Percentiles rank a stretch among this genome's conserved stretches.
phyloP scores from a whole-genome alignment of 1,140 invertebrate species.

The Rhopalosiphum maidis region DNA sequence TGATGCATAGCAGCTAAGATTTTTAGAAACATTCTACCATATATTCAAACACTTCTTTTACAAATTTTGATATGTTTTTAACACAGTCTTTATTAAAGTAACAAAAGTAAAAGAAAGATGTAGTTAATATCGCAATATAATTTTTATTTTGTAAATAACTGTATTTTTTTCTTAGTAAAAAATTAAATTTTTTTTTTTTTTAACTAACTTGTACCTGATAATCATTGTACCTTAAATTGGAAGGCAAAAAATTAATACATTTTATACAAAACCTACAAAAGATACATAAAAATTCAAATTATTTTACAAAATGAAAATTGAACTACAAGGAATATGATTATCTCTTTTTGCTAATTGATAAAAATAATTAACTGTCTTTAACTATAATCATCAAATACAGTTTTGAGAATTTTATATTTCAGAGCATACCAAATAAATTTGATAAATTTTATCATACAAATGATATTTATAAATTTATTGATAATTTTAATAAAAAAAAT shows the following conservation, averaged over 20 bases:
- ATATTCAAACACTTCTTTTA: too few relatives aligned
- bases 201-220: not conserved
- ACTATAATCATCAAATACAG: not conserved
- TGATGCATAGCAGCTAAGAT: too few relatives aligned
- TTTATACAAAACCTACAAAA: not conserved
- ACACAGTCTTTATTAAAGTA: too few relatives aligned
- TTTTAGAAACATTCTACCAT: too few relatives aligned
- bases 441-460: conserved; percentile 26
- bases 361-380: too few relatives aligned
- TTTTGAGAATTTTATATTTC: not conserved
- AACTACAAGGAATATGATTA: too few relatives aligned
- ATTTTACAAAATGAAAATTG: not conserved
- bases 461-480: conserved; percentile 33
- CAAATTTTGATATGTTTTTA: too few relatives aligned
- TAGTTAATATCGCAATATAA: not conserved
- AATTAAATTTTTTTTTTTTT: not conserved
- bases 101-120: not conserved
- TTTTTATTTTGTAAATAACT: not conserved
- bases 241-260: not conserved
- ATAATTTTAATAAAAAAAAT: conserved; percentile 8
- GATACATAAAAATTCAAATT: not conserved
- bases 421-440: not conserved
- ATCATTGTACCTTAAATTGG: not conserved
- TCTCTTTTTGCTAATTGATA: too few relatives aligned
- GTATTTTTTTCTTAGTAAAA: too few relatives aligned